These are phyloP conservation scores for Forbesichthys papilliferus DNA, from an alignment of 2,113 vertebrate genomes.

Conservation along the genomic window DNA sequence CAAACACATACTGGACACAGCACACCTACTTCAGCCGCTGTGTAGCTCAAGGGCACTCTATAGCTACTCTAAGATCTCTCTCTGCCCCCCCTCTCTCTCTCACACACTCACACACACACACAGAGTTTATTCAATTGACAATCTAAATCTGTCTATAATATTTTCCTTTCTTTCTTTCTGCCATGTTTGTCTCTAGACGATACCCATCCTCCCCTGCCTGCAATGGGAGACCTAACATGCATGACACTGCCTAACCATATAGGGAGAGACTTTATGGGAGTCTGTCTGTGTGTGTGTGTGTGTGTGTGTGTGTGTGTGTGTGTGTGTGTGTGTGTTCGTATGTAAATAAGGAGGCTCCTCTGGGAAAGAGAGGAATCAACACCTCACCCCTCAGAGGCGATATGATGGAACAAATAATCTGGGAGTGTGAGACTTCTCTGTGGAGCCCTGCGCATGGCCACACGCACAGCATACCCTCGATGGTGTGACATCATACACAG, in stretches of 20 bases:
- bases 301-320: neutral
- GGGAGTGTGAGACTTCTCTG: constrained; percentile 44
- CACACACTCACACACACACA: too few relatives aligned
- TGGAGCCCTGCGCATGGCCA: constrained; percentile 26
- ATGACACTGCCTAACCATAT: constrained; percentile 64
- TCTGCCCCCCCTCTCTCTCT: constrained; percentile 42
- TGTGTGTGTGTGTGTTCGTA: neutral
- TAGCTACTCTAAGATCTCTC: too few relatives aligned
- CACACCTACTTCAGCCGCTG: too few relatives aligned
- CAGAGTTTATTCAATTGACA: constrained; percentile 50
- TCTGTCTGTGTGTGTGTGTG: neutral
- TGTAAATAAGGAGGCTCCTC: constrained; percentile 43
- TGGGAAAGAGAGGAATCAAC: constrained; percentile 57
- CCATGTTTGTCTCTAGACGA: constrained; percentile 62
- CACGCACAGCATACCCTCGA: too few relatives aligned
- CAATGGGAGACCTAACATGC: constrained; percentile 60
- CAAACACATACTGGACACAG: too few relatives aligned
- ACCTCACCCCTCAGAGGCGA: constrained; percentile 55
- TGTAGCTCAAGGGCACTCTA: too few relatives aligned
- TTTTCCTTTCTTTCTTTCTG: constrained; percentile 36
- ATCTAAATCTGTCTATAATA: constrained; percentile 58
- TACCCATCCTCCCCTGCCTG: constrained; percentile 26
- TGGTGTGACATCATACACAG: too few relatives aligned
- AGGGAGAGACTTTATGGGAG: constrained; percentile 13
- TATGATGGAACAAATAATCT: constrained; percentile 54